Percentiles rank a stretch among this genome's conserved stretches.
Conservation (phyloP, 2,797 vertebrate genomes). For the Clamator glandarius region DNA sequence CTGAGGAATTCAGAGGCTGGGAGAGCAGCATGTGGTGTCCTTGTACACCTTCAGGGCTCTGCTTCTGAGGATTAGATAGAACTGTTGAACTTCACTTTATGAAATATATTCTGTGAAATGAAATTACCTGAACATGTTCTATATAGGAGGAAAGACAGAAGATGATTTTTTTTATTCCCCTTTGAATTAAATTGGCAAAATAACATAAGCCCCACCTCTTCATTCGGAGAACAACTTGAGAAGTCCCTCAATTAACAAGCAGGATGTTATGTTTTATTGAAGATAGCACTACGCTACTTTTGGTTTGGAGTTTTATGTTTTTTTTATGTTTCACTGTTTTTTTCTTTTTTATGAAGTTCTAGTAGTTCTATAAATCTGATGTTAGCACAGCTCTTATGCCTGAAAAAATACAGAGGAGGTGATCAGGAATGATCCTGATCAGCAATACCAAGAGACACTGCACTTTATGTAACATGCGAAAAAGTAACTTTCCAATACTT, state of each 20-base stretch:
- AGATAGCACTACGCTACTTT: neutral
- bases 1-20: conserved; percentile 33
- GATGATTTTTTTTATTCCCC: neutral
- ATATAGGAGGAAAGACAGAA: neutral
- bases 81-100: neutral
- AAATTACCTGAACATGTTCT: neutral
- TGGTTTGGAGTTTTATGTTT: neutral
- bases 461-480: neutral
- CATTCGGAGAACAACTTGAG: neutral
- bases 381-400: neutral
- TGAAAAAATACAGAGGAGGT: neutral
- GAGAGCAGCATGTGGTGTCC: neutral
- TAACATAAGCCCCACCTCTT: neutral
- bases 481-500: neutral
- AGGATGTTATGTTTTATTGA: neutral
- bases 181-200: conserved; percentile 9
- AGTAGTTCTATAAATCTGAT: neutral
- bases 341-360: neutral
- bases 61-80: neutral
- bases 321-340: neutral
- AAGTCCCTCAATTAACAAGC: neutral
- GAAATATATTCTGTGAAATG: neutral
- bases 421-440: neutral
- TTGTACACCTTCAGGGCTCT: neutral
- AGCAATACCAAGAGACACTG: neutral